phyloP scores from a whole-genome alignment of 64 coral and sea anemone genomes.

The Astreopora myriophthalma region DNA sequence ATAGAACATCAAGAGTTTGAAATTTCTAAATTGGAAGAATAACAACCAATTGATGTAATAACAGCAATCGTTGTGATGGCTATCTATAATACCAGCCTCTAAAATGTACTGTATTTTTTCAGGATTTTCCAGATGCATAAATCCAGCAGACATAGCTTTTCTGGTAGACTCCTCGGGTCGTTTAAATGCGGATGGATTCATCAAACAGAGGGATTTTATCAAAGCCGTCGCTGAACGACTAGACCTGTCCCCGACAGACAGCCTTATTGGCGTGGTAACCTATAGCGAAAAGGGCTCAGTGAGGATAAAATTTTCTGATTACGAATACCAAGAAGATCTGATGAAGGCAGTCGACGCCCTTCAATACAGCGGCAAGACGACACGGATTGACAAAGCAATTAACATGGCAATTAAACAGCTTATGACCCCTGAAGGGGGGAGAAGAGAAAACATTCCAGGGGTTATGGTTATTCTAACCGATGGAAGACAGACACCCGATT shows the following conservation, averaged over 20 bases:
- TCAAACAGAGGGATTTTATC: conserved; percentile 39
- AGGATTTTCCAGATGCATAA: conserved; percentile 37
- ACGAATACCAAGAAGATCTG: conserved; percentile 11
- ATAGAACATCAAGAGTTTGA: no score
- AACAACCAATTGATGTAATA: no score
- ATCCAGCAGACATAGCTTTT: conserved; percentile 60
- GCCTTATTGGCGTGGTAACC: conserved; percentile 48
- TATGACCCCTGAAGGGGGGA: background rate
- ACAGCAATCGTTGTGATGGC: no score
- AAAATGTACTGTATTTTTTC: background rate
- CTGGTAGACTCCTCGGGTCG: conserved; percentile 59
- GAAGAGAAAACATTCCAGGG: background rate
- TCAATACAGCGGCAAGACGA: conserved; percentile 47
- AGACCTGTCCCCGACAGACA: background rate
- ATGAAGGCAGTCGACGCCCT: background rate
- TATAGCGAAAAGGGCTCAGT: conserved; percentile 64
- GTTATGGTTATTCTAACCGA: conserved; percentile 77
- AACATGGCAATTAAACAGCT: conserved; percentile 18
- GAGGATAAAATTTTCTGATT: conserved; percentile 45
- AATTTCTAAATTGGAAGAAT: no score
- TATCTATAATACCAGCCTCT: no score
- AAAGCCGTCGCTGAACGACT: conserved; percentile 10
- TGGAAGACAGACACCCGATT: conserved; percentile 66
- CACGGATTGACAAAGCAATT: conserved; percentile 63
- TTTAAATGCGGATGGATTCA: conserved; percentile 10